Base-by-base conservation (phyloP, 2,888 invertebrate genomes). In the Fragum whitleyi region DNA sequence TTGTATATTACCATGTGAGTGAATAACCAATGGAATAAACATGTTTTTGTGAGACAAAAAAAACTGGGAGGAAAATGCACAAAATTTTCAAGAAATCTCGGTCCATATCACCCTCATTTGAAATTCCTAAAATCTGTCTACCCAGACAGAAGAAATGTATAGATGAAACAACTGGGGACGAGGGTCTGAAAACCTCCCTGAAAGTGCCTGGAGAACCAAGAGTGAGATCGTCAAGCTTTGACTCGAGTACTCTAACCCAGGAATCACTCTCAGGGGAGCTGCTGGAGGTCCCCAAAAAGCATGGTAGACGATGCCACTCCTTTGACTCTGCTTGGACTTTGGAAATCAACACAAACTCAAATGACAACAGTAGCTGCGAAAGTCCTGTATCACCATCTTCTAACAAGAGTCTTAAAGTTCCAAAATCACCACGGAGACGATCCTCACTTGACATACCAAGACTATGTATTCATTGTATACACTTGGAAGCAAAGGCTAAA, bases 391-490 rank as follows among this genome's bases (percentile, higher is more conserved):
- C 65, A 32, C 83, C 65, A 65, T 87, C 39, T 85, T 23, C 88
- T 2, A 87, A 85, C 65, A 76, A 70, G 61, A 77, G 77, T 69
- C 73, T 84, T 21, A 85, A 78, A 47, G 65, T 88, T 36, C 85
- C 86, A 23, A 79, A 77, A 59, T 72, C 57, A 39, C 87, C 87
- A 72, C 74, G 87, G 42, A 80, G 91, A 19, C 62, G 90, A 39
- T 85, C 89, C 0, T 92, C 92, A 1, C 81, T 91, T 65, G 93
- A 93, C 65, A 92, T 93, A 73, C 93, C 93, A 7, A 90, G 90
- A 59, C 80, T 93, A 21, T 93, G 93, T 79, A 89, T 93, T 59
- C 93, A 93, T 79, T 93, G 93, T 82, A 87, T 92, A 32, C 90
- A 93, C 76, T 73, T 92, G 77, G 93, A 93, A 79, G 87, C 87